A percentile compares a stretch with the other conserved stretches of the same genome.
Conservation (phyloP, 2,888 invertebrate species). For the Zaprionus obscuricornis region DNA sequence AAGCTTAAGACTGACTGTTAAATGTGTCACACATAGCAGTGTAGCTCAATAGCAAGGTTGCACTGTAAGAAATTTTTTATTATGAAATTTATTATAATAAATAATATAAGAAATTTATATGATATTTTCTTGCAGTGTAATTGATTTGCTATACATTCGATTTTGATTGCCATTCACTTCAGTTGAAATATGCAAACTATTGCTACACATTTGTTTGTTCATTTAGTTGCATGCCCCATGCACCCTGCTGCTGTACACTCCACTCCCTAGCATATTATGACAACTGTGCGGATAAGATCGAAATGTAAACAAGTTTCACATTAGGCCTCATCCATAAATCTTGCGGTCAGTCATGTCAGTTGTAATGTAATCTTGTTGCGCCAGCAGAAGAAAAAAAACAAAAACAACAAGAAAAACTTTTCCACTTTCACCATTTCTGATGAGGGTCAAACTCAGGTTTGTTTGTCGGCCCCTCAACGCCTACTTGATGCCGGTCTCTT, state of each 20-base stretch:
- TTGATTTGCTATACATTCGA: background rate
- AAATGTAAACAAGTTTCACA: slow-evolving; percentile 44
- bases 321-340: slow-evolving; percentile 37
- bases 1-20: slow-evolving; percentile 45
- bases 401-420: slow-evolving; percentile 12
- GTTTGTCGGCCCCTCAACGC: no score
- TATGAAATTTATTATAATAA: no score
- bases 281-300: slow-evolving; percentile 16
- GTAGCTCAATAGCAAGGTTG: no score
- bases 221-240: no score
- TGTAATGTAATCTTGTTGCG: slow-evolving; percentile 35
- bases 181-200: slow-evolving; percentile 10
- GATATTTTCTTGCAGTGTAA: slow-evolving; percentile 16
- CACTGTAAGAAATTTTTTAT: no score
- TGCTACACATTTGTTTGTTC: no score
- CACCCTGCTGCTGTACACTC: no score
- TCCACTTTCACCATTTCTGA: slow-evolving; percentile 51
- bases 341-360: background rate
- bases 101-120: background rate
- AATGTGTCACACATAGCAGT: no score
- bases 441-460: no score
- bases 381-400: slow-evolving; percentile 29
- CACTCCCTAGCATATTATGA: slow-evolving; percentile 16
- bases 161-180: slow-evolving; percentile 19
- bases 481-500: slow-evolving; percentile 40